Evolutionary conservation across 2,888 invertebrate genomes (phyloP).

Genomic region (Folsomia candida): DNA sequence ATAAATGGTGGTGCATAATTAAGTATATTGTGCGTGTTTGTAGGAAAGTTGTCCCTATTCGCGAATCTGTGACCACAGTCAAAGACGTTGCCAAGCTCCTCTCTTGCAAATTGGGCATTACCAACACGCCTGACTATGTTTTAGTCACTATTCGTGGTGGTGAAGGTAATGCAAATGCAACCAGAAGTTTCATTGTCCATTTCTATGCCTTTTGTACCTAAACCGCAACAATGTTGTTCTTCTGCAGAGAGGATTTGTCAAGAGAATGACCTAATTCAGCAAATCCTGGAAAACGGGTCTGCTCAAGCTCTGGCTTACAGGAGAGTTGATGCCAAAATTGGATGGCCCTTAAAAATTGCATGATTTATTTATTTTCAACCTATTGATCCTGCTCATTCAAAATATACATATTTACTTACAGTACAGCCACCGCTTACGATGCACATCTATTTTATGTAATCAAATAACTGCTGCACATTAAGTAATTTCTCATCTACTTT

Average conservation of each 20-base stretch:
- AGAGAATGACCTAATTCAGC: conserved; percentile 67
- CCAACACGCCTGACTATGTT: conserved; percentile 94
- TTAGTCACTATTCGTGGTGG: conserved; percentile 85
- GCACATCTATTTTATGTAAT: neutral
- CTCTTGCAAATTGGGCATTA: conserved; percentile 90
- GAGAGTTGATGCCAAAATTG: conserved; percentile 92
- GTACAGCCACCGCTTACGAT: no score
- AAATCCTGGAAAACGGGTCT: conserved; percentile 44
- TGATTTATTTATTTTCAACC: neutral
- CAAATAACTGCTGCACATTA: no score
- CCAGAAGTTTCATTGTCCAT: no score
- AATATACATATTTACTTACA: neutral
- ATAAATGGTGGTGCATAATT: neutral
- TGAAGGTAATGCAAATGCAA: conserved; percentile 64
- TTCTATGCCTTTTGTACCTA: no score
- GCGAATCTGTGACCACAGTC: neutral
- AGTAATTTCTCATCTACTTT: no score
- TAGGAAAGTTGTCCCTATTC: conserved; percentile 71
- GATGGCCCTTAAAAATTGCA: conserved; percentile 69
- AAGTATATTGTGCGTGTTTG: conserved; percentile 36
- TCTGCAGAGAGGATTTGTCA: conserved; percentile 78
- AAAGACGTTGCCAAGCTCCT: conserved; percentile 90
- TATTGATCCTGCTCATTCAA: neutral
- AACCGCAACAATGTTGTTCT: conserved; percentile 33
- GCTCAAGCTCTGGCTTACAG: conserved; percentile 75